Percentiles rank a stretch among this genome's conserved stretches.
Conservation (phyloP, 2,113 vertebrate species). For the Rhipidura dahli region DNA sequence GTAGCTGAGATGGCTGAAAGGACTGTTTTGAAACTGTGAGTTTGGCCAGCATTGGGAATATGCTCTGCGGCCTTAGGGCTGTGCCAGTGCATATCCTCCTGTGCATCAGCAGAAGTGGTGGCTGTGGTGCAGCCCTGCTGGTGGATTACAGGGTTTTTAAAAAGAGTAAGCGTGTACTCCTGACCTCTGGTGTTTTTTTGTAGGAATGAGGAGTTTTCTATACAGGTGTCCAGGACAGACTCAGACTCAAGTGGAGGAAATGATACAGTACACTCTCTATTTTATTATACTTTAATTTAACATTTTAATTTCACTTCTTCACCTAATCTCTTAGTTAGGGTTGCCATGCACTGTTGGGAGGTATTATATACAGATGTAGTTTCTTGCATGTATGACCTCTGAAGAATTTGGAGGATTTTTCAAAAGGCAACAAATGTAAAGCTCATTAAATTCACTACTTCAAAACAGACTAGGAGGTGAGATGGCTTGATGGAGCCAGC, state of each 20-base stretch:
- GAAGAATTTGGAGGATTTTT: neutral
- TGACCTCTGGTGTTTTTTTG: neutral
- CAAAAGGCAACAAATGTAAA: neutral
- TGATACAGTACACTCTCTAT: neutral
- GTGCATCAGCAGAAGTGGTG: neutral
- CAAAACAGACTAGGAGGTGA: neutral
- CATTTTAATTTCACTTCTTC: neutral
- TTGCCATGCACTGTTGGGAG: neutral
- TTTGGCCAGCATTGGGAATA: accelerated
- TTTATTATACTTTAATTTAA: neutral
- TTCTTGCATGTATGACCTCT: neutral
- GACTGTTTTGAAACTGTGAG: neutral
- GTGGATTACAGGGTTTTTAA: neutral
- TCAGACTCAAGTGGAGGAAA: neutral
- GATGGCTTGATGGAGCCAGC: neutral
- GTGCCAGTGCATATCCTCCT: neutral
- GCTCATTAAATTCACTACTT: neutral
- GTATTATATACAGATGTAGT: neutral
- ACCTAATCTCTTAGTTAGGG: neutral
- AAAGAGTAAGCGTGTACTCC: neutral
- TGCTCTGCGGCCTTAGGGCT: neutral
- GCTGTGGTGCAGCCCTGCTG: neutral
- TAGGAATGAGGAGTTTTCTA: neutral
- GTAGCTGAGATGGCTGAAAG: neutral
- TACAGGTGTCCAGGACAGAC: neutral